Conservation (phyloP, 1,140 invertebrate species). For the Dendroctonus ponderosae region DNA sequence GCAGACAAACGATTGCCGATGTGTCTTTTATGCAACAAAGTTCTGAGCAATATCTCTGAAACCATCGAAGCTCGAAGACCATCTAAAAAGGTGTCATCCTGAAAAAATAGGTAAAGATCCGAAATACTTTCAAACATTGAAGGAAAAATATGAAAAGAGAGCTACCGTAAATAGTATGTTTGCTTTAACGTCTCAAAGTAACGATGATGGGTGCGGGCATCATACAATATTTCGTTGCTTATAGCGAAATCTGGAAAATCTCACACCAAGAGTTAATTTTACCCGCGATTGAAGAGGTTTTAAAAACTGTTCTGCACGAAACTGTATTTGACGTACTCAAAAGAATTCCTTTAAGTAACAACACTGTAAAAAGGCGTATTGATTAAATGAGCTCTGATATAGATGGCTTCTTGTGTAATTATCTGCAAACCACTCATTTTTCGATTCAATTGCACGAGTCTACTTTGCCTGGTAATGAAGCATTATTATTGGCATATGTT, state of each 20-base stretch:
- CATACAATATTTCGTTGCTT: constrained; percentile 50
- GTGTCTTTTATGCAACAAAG: constrained; percentile 42
- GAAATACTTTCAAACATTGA: constrained; percentile 44
- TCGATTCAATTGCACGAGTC: constrained; percentile 43
- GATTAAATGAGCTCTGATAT: constrained; percentile 51
- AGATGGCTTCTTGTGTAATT: constrained; percentile 48
- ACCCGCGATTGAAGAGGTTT: constrained; percentile 39
- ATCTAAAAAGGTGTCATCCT: constrained; percentile 46
- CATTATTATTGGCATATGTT: constrained; percentile 51
- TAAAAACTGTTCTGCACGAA: constrained; percentile 33
- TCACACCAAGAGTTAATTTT: constrained; percentile 49
- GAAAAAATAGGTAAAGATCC: constrained; percentile 47
- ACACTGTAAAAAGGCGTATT: constrained; percentile 49
- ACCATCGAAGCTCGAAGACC: constrained; percentile 45
- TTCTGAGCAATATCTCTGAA: constrained; percentile 48
- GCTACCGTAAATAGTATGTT: constrained; percentile 38
- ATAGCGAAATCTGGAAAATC: constrained; percentile 49
- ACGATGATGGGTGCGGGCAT: constrained; percentile 49
- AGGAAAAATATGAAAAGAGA: no score
- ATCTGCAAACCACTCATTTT: constrained; percentile 45
- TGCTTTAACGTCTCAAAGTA: constrained; percentile 29
- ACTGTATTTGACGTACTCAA: constrained; percentile 45
- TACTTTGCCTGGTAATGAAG: constrained; percentile 50
- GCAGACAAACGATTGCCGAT: constrained; percentile 36
- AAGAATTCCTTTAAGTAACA: no score